Conservation (phyloP, 1,140 invertebrate species). For the Cardiocondyla obscurior region DNA sequence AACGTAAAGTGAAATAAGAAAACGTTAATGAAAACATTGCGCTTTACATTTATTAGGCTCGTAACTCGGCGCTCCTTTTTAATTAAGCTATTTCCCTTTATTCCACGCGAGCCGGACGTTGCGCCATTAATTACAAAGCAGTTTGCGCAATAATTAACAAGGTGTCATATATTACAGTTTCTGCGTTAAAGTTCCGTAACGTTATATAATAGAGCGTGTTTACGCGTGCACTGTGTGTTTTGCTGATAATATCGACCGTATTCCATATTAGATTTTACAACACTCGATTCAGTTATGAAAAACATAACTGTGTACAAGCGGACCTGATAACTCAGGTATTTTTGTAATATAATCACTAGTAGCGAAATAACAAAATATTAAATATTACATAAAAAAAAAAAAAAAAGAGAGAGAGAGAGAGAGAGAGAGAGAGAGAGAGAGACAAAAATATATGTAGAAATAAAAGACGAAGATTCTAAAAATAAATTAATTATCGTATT, state of each 20-base stretch:
- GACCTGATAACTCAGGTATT: neutral
- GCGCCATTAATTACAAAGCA: slow-evolving; percentile 27
- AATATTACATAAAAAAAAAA: neutral
- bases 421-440: too few species aligned
- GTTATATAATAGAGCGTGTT: neutral
- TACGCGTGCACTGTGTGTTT: neutral
- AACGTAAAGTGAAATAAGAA: neutral
- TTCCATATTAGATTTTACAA: neutral
- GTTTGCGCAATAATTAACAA: slow-evolving; percentile 23
- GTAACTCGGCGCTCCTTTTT: slow-evolving; percentile 4
- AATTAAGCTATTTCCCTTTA: slow-evolving; percentile 19
- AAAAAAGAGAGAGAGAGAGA: too few species aligned
- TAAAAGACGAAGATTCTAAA: too few species aligned
- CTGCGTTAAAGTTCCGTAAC: slow-evolving; percentile 12
- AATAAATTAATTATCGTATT: too few species aligned
- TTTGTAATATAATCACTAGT: neutral
- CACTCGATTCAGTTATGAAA: neutral
- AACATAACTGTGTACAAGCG: neutral
- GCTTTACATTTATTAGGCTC: slow-evolving; percentile 15
- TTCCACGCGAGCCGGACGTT: slow-evolving; percentile 22
- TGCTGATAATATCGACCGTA: neutral
- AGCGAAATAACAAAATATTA: neutral
- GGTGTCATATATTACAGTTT: slow-evolving; percentile 17
- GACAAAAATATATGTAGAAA: too few species aligned
- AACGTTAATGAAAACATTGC: neutral